Evolutionary conservation across 1,140 invertebrate species (phyloP), one percentile per base, ranked within the genome.

Genomic region (Cydia pomonella): DNA sequence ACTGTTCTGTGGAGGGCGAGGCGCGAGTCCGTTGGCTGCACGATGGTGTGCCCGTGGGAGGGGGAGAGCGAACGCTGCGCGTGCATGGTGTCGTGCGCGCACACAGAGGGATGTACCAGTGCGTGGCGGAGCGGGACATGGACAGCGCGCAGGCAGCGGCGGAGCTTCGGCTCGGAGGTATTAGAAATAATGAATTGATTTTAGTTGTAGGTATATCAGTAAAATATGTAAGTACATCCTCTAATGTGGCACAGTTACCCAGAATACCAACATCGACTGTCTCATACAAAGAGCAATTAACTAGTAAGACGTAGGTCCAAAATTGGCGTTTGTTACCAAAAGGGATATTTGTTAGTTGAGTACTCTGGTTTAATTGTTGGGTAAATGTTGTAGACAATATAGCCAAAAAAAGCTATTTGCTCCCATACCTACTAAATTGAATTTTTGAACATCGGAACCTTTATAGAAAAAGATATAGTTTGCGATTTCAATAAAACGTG

Each of bases 41-140:
- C 81, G 95, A 97, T 84, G 96, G 96, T 0, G 94, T 95, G 75
- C 94, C 94, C 2, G 88, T 97, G 66, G 95, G 93, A 13, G 96
- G 92, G 18, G 87, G 84, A 1, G 90, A 91, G 77, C 90, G 93
- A 41, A 90, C 94, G 72, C 93, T 96, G 78, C 93, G 93, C 73
- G 95, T 97, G 23, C 94, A 94, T 73, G 94, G 95, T 18, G 95
- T 97, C 1, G 94, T 94, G 62, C 94, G 95, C 44, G 95, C 96
- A 50, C 96, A 97, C 83, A 94, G 95, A 53, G 97, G 97, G 25
- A 97, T 97, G 95, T 97, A 97, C 93, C 97, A 98, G 87, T 97
- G 97, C 85, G 94, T 97, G 78, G 95, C 96, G 1, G 94, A 94
- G 74, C 95, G 96, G 76, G 96, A 96, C 77, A 83, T 95, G 69